Conservation (phyloP, 2,888 invertebrate genomes). For the Cephalotes varians region DNA sequence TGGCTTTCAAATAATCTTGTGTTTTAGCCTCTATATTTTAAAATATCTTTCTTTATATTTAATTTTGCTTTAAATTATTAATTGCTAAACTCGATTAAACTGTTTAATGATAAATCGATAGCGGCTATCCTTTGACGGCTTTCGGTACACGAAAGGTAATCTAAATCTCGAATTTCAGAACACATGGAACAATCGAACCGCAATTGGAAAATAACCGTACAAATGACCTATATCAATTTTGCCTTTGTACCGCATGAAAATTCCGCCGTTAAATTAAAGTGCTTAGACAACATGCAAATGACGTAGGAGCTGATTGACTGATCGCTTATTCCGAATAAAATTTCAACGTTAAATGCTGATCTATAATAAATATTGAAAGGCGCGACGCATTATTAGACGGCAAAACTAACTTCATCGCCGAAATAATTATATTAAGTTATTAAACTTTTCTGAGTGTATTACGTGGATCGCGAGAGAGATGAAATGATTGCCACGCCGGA, state of each 20-base stretch:
- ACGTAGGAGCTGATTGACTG: constrained; percentile 14
- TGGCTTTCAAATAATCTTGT: neutral
- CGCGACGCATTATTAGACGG: neutral
- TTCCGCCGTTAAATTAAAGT: neutral
- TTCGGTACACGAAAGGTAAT: constrained; percentile 35
- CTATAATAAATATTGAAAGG: neutral
- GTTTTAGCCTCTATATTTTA: neutral
- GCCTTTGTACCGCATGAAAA: constrained; percentile 22
- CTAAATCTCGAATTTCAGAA: constrained; percentile 12
- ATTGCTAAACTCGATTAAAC: neutral
- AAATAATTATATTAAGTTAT: neutral
- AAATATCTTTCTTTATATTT: neutral
- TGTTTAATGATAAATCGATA: neutral
- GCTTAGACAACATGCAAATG: neutral
- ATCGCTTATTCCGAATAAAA: neutral
- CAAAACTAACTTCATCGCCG: neutral
- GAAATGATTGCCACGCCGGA: neutral
- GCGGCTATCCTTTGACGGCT: constrained; percentile 20
- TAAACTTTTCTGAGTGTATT: neutral
- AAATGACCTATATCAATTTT: constrained; percentile 34
- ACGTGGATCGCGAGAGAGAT: neutral
- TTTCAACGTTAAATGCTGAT: neutral
- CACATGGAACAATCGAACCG: constrained; percentile 7
- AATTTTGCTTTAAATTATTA: neutral
- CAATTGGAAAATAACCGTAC: constrained; percentile 32